Evolutionary conservation across 37 sponge, comb jelly and placozoan genomes (phyloP), one percentile per base, ranked within the genome.

Genomic region (Hexactinellida sp.): DNA sequence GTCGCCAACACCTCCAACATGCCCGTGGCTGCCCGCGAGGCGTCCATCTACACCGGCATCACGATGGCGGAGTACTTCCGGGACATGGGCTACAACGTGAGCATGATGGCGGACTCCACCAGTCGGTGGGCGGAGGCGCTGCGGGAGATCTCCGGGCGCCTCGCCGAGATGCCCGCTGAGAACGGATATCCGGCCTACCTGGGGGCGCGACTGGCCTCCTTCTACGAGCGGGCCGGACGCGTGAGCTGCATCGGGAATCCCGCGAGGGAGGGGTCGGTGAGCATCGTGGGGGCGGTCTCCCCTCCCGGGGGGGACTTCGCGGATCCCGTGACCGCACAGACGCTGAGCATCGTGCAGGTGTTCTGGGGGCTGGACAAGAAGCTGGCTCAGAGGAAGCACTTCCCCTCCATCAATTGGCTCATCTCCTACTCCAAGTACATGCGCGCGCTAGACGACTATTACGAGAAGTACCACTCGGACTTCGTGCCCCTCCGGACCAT

Each of bases 31-130:
- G 99, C 99, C 36, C 55, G 99, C 55, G 99, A 98, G 83, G 99
- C 99, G 32, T 98, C 99, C 55, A 98, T 98, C 87, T 98, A 98
- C 89, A 98, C 99, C 24, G 99, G 95, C 0, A 98, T 98, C 85
- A 95, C 99, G 34, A 88, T 98, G 54, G 92, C 99, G 0, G 99
- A 98, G 84, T 98, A 98, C 90, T 98, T 98, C 90, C 86, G 99
- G 36, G 99, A 98, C 90, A 98, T 98, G 99, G 99, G 99, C 38
- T 90, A 91, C 89, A 95, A 98, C 89, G 99, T 98, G 36, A 90
- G 91, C 36, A 98, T 98, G 99, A 98, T 98, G 99, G 99, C 99
- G 5, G 99, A 98, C 92, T 95, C 96, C 54, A 98, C 99, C 37
- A 95, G 96, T 3, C 38, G 92, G 24, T 98, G 99, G 99, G 99